Conservation (phyloP, 2,888 invertebrate genomes). For the Melinopterus prodromus region DNA sequence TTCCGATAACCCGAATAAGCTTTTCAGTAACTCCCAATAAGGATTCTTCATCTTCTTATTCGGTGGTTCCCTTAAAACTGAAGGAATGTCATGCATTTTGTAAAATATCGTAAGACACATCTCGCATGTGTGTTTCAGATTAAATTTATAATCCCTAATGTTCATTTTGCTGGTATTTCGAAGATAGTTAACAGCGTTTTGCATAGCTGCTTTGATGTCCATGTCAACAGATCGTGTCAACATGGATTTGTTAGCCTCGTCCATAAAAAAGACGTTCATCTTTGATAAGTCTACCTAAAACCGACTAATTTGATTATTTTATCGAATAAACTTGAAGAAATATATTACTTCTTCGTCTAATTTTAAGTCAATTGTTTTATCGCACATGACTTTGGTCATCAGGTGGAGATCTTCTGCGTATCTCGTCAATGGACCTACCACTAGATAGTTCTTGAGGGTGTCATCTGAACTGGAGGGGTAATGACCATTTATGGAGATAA, state of each 20-base stretch:
- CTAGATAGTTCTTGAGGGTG: slow-evolving; percentile 73
- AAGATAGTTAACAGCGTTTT: slow-evolving; percentile 63
- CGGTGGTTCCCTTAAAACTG: slow-evolving; percentile 60
- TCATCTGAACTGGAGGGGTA: slow-evolving; percentile 70
- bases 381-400: slow-evolving; percentile 73
- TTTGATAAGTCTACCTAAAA: slow-evolving; percentile 37
- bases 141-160: slow-evolving; percentile 43
- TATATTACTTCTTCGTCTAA: slow-evolving; percentile 62
- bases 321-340: slow-evolving; percentile 7
- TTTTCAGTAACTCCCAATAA: slow-evolving; percentile 37
- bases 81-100: slow-evolving; percentile 65
- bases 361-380: slow-evolving; percentile 61
- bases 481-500: slow-evolving; percentile 73
- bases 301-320: slow-evolving; percentile 7
- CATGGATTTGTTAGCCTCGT: slow-evolving; percentile 29
- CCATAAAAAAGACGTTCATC: slow-evolving; percentile 39
- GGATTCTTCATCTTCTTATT: slow-evolving; percentile 28
- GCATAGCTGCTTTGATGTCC: slow-evolving; percentile 64
- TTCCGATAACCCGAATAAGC: slow-evolving; percentile 35
- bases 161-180: slow-evolving; percentile 60
- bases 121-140: slow-evolving; percentile 63
- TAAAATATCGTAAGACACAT: slow-evolving; percentile 64
- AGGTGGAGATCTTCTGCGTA: slow-evolving; percentile 86
- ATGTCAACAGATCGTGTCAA: slow-evolving; percentile 55
- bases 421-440: slow-evolving; percentile 86